Evolutionary conservation across 64 coral and sea anemone species (phyloP), one percentile per base, ranked within the genome.

Genomic region (Montipora efflorescens): DNA sequence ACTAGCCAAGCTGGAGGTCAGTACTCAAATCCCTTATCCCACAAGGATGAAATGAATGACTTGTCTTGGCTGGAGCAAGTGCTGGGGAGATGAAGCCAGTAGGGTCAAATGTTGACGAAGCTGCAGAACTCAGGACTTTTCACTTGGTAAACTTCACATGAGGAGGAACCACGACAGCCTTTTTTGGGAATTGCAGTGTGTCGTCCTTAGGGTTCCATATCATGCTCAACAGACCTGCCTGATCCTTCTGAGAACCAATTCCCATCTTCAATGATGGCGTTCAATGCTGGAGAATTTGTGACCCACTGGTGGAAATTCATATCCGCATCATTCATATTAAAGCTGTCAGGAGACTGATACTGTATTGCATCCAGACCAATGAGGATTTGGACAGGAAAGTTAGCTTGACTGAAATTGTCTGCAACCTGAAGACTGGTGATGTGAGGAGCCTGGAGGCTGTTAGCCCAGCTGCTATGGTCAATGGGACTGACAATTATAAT

Each of bases 231-330:
- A 90, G 74, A 4, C 88, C 88, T n/a, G 74, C 48, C 13, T 46
- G 75, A 59, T 90, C 62, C 49, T 53, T 90, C 77, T 79, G 19
- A 66, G 88, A 90, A 67, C 55, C 88, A 90, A 74, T 90, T 21
- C 47, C 73, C 25, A 66, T 79, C 62, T 90, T 64, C 14, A 59
- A 78, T 78, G 28, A 89, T 62, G 43, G 52, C 28, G 23, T 15
- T 28, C 77, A 78, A 45, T 49, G 21, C 51, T 89, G 53, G 53
- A 16, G 49, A 89, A 47, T 78, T 89, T 47, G 52, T 66, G 43
- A 73, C 73, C 91, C 91, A 92, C 80, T 92, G 80, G 72, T 16
- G 73, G 2, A 93, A 75, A 55, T 93, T 93, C 91, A 93, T 93
- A 47, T 75, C 76, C 5, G 83, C 91, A 78, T 87, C 81, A 44